Conservation (phyloP, 2,113 vertebrate species). For the Odontesthes bonariensis region DNA sequence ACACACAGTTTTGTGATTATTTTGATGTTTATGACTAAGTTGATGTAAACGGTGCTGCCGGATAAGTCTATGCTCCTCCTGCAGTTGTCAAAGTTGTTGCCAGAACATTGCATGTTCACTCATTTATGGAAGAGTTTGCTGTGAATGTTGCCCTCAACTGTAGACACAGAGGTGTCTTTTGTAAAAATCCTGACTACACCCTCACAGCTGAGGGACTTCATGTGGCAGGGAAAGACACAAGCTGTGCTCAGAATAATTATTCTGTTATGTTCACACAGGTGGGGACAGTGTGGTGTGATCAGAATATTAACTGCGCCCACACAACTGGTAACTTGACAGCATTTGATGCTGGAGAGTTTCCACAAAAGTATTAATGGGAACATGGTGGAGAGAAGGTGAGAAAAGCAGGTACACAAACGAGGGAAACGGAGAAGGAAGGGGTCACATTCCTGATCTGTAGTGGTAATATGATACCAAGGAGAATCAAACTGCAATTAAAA, state of each 20-base stretch:
- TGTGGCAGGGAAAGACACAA: constrained; percentile 33
- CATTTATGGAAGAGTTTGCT: background rate
- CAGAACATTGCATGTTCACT: background rate
- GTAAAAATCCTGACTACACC: constrained; percentile 37
- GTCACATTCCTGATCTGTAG: constrained; percentile 29
- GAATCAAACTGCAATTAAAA: constrained; percentile 67
- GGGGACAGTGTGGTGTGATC: constrained; percentile 27
- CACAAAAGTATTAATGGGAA: constrained; percentile 62
- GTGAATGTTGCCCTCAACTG: background rate
- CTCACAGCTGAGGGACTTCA: constrained; percentile 28
- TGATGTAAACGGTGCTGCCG: background rate
- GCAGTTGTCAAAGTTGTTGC: background rate
- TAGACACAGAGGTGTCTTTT: constrained; percentile 27
- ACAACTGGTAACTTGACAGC: constrained; percentile 40
- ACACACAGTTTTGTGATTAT: background rate
- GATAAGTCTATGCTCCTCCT: background rate
- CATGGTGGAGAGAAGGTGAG: constrained; percentile 28
- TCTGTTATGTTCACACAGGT: constrained; percentile 20
- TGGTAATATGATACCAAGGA: constrained; percentile 38
- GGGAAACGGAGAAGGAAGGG: background rate
- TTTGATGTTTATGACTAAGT: background rate
- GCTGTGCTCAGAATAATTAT: constrained; percentile 53
- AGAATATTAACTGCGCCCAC: constrained; percentile 59
- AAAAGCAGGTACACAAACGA: background rate
- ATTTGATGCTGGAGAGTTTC: constrained; percentile 54